Conservation (phyloP, 2,797 vertebrate genomes). For the Margarornis squamiger region DNA sequence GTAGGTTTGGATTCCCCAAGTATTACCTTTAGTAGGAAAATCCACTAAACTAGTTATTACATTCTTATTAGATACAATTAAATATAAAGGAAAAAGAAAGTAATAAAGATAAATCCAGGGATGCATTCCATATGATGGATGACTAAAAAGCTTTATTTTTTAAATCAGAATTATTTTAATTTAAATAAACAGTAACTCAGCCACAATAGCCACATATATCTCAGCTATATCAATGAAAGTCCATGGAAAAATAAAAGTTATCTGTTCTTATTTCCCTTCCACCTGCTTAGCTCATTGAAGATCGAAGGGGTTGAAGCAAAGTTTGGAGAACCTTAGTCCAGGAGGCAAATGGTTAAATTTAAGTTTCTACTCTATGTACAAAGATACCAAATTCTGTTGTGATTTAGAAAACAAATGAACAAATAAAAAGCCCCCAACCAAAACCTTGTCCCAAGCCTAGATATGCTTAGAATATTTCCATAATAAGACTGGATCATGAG, state of each 20-base stretch:
- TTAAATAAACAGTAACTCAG: not conserved
- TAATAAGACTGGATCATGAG: not conserved
- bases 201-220: not conserved
- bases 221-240: not conserved
- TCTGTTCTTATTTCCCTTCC: not conserved
- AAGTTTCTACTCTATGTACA: not conserved
- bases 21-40: not conserved
- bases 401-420: no score
- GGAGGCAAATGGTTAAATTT: not conserved
- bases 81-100: not conserved
- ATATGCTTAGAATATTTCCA: not conserved
- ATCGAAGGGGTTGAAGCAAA: not conserved
- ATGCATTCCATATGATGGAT: not conserved
- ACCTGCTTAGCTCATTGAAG: not conserved
- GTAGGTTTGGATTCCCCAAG: not conserved
- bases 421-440: no score
- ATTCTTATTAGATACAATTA: not conserved
- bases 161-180: not conserved
- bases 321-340: not conserved
- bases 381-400: not conserved
- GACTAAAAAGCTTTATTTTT: not conserved
- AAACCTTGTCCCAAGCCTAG: not conserved
- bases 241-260: not conserved
- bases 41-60: not conserved
- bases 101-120: not conserved